A percentile compares a stretch with the other conserved stretches of the same genome.
These are phyloP conservation scores for Botia almorhae DNA, from an alignment of 2,797 vertebrate genomes.

Conservation along the genomic window DNA sequence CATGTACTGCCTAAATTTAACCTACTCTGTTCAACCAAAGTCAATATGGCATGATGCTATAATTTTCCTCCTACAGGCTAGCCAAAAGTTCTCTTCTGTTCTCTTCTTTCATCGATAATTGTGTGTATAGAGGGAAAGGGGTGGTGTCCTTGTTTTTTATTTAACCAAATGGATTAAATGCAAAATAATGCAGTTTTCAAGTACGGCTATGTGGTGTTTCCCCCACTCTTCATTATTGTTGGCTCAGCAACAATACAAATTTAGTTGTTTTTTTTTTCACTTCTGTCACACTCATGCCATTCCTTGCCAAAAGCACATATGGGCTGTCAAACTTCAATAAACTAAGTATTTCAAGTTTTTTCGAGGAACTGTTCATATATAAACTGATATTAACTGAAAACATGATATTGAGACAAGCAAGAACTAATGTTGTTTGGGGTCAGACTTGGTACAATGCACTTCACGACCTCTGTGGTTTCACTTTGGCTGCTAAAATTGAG, in stretches of 20 bases:
- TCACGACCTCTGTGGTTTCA: too few species aligned
- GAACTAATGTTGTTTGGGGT: too few species aligned
- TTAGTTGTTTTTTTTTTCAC: too few species aligned
- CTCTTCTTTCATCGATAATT: slow-evolving; percentile 8
- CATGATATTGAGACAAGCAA: too few species aligned
- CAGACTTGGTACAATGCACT: too few species aligned
- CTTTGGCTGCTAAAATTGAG: too few species aligned
- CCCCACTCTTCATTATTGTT: not conserved
- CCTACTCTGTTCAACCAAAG: slow-evolving; percentile 36
- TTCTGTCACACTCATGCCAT: too few species aligned
- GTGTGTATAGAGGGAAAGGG: slow-evolving; percentile 23
- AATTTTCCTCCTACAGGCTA: slow-evolving; percentile 39
- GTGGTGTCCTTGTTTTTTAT: not conserved
- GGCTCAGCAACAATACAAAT: too few species aligned
- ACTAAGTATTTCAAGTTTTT: too few species aligned
- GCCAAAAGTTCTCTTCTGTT: slow-evolving; percentile 5
- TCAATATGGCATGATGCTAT: slow-evolving; percentile 30
- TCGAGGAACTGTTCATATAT: too few species aligned
- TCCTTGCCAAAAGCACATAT: not conserved
- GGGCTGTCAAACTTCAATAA: not conserved
- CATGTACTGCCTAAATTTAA: slow-evolving; percentile 43
- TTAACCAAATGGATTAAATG: slow-evolving; percentile 21
- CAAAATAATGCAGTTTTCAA: not conserved
- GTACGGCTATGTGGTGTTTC: not conserved
- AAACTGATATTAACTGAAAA: too few species aligned